Evolutionary conservation across 2,888 invertebrate genomes (phyloP).

Genomic region (Augochlorella aurata): DNA sequence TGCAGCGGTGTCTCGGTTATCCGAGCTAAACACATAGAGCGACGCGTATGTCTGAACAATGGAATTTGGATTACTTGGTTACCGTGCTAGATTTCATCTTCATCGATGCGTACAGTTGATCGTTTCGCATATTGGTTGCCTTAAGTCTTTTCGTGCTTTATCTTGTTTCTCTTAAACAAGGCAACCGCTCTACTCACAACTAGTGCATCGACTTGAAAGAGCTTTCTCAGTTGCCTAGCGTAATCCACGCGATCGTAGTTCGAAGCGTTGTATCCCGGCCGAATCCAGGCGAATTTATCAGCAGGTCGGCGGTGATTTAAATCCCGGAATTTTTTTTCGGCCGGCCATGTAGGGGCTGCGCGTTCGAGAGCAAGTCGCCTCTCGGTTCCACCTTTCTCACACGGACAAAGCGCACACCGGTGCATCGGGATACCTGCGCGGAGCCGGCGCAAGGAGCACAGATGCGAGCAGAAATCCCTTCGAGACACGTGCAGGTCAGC

Average conservation of each 20-base stretch:
- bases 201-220: background rate
- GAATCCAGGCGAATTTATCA: slow-evolving; percentile 21
- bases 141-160: no score
- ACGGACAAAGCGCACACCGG: background rate
- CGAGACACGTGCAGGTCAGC: slow-evolving; percentile 68
- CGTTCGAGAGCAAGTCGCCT: background rate
- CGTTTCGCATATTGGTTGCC: no score
- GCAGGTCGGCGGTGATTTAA: slow-evolving; percentile 18
- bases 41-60: no score
- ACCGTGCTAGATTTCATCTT: no score
- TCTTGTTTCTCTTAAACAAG: no score
- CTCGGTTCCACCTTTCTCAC: background rate
- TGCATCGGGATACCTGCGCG: slow-evolving; percentile 18
- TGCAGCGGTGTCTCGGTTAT: no score
- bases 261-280: background rate
- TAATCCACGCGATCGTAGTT: background rate
- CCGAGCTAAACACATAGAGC: no score
- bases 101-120: no score
- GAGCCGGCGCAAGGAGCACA: slow-evolving; percentile 31
- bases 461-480: slow-evolving; percentile 46
- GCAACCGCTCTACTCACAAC: background rate
- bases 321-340: slow-evolving; percentile 14
- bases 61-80: no score
- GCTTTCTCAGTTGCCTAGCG: background rate
- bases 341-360: background rate